These are phyloP conservation scores for Tragulus kanchil DNA, from an alignment of 2,113 vertebrate genomes.

Conservation along the genomic window DNA sequence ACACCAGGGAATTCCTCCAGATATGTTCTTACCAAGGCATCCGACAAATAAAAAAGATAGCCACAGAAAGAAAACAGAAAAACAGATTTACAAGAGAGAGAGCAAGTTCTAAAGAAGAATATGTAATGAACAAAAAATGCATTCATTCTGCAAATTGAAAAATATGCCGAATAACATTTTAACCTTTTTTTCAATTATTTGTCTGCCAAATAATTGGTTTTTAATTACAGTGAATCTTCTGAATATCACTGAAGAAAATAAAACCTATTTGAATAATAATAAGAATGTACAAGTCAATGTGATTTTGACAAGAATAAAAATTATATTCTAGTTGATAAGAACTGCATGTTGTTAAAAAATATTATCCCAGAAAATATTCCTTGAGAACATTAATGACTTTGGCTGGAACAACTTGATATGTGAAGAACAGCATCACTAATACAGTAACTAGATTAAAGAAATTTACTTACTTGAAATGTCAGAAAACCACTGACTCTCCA, in stretches of 20 bases:
- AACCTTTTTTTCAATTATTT: neutral
- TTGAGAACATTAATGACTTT: neutral
- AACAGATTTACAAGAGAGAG: slow-evolving; percentile 36
- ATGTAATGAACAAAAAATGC: neutral
- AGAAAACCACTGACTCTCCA: slow-evolving; percentile 39
- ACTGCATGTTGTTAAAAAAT: neutral
- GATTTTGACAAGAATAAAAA: slow-evolving; percentile 9
- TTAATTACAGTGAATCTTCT: slow-evolving; percentile 44
- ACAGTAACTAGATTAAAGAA: slow-evolving; percentile 48
- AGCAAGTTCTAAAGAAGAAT: neutral
- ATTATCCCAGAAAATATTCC: neutral
- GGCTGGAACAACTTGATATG: neutral
- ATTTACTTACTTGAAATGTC: slow-evolving; percentile 45
- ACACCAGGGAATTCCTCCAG: no score
- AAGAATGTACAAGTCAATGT: neutral
- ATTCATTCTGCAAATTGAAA: neutral
- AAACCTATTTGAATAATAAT: slow-evolving; percentile 35
- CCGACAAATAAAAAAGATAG: neutral
- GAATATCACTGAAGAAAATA: neutral
- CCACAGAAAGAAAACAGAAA: neutral
- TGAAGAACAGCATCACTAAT: slow-evolving; percentile 30
- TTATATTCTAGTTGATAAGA: slow-evolving; percentile 17
- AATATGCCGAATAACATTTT: slow-evolving; percentile 15
- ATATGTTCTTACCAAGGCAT: neutral
- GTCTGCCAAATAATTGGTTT: slow-evolving; percentile 18